Evolutionary conservation across 2,113 vertebrate species (phyloP).

Genomic region (Oostethus manadensis): DNA sequence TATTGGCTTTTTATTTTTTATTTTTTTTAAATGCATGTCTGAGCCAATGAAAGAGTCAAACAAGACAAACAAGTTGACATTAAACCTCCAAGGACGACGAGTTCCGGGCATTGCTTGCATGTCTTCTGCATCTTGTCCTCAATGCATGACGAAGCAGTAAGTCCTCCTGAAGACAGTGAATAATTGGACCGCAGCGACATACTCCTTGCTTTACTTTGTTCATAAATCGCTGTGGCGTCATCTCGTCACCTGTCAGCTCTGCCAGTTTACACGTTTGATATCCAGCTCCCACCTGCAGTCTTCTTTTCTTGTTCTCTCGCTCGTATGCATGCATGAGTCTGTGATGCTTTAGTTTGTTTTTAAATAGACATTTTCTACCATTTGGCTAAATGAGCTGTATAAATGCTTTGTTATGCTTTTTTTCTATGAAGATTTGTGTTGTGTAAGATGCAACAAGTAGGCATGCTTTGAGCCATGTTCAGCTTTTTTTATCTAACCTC

Average conservation of each 20-base stretch:
- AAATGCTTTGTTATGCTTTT: neutral
- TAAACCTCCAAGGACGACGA: conserved; percentile 17
- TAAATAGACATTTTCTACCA: neutral
- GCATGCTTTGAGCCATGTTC: conserved; percentile 41
- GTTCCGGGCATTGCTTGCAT: conserved; percentile 59
- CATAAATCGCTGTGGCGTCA: conserved; percentile 28
- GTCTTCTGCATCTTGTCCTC: conserved; percentile 65
- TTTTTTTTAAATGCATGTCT: conserved; percentile 5
- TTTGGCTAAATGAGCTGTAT: neutral
- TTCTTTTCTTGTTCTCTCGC: conserved; percentile 40
- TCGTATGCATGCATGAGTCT: conserved; percentile 64
- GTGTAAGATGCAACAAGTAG: neutral
- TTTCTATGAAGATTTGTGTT: neutral
- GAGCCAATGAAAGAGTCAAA: conserved; percentile 72
- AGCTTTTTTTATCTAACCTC: conserved; percentile 26
- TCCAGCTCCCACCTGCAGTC: conserved; percentile 18
- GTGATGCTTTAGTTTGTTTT: conserved; percentile 16
- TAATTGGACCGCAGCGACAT: conserved; percentile 25
- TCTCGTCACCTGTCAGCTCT: conserved; percentile 13
- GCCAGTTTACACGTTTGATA: conserved; percentile 14
- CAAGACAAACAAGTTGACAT: conserved; percentile 27
- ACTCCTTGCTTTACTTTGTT: conserved; percentile 9
- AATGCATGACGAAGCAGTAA: conserved; percentile 56
- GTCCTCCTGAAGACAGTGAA: conserved; percentile 24
- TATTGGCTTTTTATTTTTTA: conserved; percentile 5